Percentiles rank a stretch among this genome's conserved stretches.
Evolutionary conservation across 2,888 invertebrate genomes (phyloP).

Genomic region (Oegoconia quadripuncta): DNA sequence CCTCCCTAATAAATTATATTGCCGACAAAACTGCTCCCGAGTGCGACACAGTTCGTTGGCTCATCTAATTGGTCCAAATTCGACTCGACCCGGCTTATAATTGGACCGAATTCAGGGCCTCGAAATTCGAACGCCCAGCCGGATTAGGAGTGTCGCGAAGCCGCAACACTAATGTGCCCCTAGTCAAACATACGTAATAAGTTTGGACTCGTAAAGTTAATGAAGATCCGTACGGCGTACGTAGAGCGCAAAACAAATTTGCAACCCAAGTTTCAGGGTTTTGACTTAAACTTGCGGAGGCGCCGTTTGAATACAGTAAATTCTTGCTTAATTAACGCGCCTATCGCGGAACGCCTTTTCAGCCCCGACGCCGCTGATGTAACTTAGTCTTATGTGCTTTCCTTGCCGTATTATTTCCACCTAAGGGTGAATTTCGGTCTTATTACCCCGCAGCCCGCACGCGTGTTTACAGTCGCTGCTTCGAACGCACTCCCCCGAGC

Average conservation of each 20-base stretch:
- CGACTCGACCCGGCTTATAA: constrained; percentile 70
- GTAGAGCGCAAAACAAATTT: constrained; percentile 61
- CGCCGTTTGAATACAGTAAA: constrained; percentile 62
- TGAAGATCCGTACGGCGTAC: constrained; percentile 48
- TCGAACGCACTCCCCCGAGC: constrained; percentile 22
- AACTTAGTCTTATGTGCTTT: constrained; percentile 39
- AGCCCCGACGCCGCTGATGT: constrained; percentile 23
- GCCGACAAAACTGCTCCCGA: constrained; percentile 76
- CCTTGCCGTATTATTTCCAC: constrained; percentile 41
- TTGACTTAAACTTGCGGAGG: constrained; percentile 52
- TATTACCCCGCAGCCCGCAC: not conserved
- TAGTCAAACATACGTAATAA: constrained; percentile 67
- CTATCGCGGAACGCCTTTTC: constrained; percentile 29
- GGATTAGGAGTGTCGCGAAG: constrained; percentile 53
- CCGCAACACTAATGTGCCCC: constrained; percentile 59
- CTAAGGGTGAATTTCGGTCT: constrained; percentile 26
- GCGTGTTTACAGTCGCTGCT: constrained; percentile 11
- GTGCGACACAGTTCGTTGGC: constrained; percentile 77
- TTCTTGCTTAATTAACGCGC: constrained; percentile 69
- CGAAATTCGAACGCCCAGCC: constrained; percentile 58
- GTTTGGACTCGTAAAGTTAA: constrained; percentile 60
- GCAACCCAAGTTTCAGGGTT: constrained; percentile 53
- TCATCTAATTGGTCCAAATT: constrained; percentile 78
- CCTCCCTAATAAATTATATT: constrained; percentile 78
- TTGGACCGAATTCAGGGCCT: constrained; percentile 63